phyloP scores from a whole-genome alignment of 2,888 invertebrate genomes.

The Campopleginae sp. region DNA sequence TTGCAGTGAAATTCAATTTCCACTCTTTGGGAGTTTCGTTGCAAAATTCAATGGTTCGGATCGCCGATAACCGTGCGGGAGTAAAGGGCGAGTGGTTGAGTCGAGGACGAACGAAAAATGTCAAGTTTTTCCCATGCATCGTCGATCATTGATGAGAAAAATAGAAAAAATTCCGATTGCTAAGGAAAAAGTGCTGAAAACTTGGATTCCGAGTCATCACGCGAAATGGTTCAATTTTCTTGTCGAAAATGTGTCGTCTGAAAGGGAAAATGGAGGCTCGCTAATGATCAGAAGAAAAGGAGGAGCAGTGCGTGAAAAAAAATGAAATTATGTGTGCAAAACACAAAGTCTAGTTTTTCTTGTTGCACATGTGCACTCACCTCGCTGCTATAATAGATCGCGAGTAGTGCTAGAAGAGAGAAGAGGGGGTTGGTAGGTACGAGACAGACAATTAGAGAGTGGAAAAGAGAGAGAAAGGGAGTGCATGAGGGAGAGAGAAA shows the following conservation, averaged over 20 bases:
- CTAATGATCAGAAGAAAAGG: conserved; percentile 1
- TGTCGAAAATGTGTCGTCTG: conserved; percentile 31
- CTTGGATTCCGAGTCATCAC: background rate
- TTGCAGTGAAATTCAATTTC: background rate
- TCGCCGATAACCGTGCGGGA: background rate
- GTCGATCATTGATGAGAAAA: background rate
- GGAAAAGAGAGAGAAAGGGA: conserved; percentile 12
- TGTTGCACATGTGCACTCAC: conserved; percentile 44
- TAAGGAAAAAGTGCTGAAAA: background rate
- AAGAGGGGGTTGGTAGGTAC: conserved; percentile 18
- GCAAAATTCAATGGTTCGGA: background rate
- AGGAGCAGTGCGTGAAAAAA: conserved; percentile 24
- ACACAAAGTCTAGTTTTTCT: conserved; percentile 55
- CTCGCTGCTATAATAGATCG: conserved; percentile 64
- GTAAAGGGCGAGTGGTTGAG: background rate
- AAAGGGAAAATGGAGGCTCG: conserved; percentile 23
- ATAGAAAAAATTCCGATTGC: background rate
- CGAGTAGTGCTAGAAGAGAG: conserved; percentile 24
- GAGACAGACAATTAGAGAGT: conserved; percentile 38
- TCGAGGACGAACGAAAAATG: background rate
- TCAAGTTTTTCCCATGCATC: background rate
- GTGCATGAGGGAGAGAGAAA: conserved; percentile 44
- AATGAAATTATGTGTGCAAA: conserved; percentile 26
- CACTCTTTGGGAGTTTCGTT: conserved; percentile 4
- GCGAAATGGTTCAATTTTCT: conserved; percentile 45